Evolutionary conservation across 1,140 invertebrate genomes (phyloP).

Genomic region (Ylistrum balloti): DNA sequence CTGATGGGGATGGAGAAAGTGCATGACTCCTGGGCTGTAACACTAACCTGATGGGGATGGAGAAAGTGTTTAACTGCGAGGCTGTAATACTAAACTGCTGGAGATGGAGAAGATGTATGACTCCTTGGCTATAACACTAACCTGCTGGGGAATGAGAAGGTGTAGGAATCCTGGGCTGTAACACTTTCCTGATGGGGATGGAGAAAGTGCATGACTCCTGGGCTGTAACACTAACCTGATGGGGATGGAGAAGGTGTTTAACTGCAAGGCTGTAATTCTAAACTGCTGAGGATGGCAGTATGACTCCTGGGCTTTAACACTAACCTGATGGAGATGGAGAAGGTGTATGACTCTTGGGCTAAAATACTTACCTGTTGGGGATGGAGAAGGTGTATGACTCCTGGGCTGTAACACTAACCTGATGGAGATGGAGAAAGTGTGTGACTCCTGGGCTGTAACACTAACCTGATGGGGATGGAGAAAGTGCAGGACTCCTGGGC

Average conservation of each 20-base stretch:
- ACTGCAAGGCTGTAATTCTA: slow-evolving; percentile 69
- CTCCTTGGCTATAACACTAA: slow-evolving; percentile 59
- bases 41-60: too few species aligned
- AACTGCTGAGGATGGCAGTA: too few species aligned
- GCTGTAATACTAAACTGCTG: too few species aligned
- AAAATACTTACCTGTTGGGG: too few species aligned
- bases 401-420: slow-evolving; percentile 62
- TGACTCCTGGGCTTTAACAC: too few species aligned
- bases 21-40: too few species aligned
- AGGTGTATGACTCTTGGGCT: slow-evolving; percentile 73
- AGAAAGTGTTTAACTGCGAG: too few species aligned
- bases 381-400: slow-evolving; percentile 58
- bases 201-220: slow-evolving; percentile 76
- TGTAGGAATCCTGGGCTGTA: too few species aligned
- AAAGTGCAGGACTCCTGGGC: too few species aligned
- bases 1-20: too few species aligned
- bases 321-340: slow-evolving; percentile 73
- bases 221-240: slow-evolving; percentile 17
- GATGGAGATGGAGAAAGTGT: slow-evolving; percentile 76
- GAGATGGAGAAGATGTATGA: slow-evolving; percentile 76
- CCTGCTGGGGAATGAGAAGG: too few species aligned
- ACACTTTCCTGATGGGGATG: slow-evolving; percentile 67
- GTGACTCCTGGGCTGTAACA: slow-evolving; percentile 64
- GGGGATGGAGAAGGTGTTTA: slow-evolving; percentile 69
- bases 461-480: too few species aligned